Conservation (phyloP, 2,888 invertebrate genomes). For the Sinhomidia bicolor region DNA sequence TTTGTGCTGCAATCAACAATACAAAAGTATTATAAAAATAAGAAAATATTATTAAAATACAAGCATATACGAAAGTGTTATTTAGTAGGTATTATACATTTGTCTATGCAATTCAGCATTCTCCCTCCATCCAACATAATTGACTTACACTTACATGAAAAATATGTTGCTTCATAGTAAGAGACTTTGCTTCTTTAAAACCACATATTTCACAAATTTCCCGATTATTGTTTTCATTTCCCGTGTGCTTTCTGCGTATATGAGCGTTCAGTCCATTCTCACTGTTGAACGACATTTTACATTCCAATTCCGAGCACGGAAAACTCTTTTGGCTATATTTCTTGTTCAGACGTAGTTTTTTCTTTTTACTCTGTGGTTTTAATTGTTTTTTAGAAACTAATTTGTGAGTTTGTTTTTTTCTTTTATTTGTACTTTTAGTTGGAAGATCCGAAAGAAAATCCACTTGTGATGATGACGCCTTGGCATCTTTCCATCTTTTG, state of each 20-base stretch:
- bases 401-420: background rate
- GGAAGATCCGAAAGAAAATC: background rate
- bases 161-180: background rate
- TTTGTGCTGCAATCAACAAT: background rate
- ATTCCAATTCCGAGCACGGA: background rate
- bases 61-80: too few relatives aligned
- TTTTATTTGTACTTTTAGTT: background rate
- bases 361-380: background rate
- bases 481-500: background rate
- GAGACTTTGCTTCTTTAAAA: background rate
- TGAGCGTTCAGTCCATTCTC: background rate
- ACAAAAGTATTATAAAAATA: background rate
- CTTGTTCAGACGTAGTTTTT: background rate
- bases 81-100: too few relatives aligned
- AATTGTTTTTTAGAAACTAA: too few relatives aligned
- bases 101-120: background rate
- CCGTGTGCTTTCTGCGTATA: background rate
- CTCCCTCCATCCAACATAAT: too few relatives aligned
- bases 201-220: background rate
- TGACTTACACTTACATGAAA: background rate
- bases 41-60: background rate
- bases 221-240: too few relatives aligned
- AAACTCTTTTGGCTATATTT: background rate
- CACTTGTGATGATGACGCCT: background rate
- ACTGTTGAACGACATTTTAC: background rate